phyloP scores from a whole-genome alignment of 2,888 invertebrate species.

The Callyntrura sp. region DNA sequence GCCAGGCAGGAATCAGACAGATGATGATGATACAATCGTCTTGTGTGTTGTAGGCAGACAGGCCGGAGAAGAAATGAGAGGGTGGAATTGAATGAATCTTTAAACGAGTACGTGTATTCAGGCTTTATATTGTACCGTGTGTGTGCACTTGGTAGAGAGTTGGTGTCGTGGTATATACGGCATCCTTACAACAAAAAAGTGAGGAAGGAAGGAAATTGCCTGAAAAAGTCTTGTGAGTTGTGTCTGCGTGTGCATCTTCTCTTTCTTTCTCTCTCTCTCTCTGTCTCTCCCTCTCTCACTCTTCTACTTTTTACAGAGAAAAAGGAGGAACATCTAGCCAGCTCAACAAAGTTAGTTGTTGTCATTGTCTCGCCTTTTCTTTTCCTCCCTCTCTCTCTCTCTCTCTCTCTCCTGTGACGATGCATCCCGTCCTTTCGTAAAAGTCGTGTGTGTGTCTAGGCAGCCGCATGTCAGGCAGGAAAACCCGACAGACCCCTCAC shows the following conservation, averaged over 20 bases:
- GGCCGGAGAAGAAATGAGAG: constrained; percentile 56
- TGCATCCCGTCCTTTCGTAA: background rate
- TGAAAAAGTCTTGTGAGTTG: constrained; percentile 64
- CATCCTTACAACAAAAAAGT: constrained; percentile 40
- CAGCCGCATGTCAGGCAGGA: constrained; percentile 66
- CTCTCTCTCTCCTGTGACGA: no score
- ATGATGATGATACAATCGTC: constrained; percentile 72
- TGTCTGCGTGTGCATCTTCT: constrained; percentile 54
- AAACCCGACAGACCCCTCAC: constrained; percentile 66
- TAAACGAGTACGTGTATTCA: no score
- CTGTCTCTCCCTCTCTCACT: no score
- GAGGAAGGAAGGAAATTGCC: constrained; percentile 73
- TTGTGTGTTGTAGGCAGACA: constrained; percentile 55
- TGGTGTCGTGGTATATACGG: background rate
- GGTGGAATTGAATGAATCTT: constrained; percentile 63
- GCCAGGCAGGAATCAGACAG: constrained; percentile 61
- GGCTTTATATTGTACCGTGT: no score
- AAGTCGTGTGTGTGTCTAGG: constrained; percentile 40
- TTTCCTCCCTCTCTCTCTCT: constrained; percentile 33
- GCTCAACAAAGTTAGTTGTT: constrained; percentile 66
- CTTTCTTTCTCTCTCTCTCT: no score
- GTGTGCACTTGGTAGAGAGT: no score
- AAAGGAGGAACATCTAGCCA: constrained; percentile 49
- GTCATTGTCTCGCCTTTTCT: constrained; percentile 68
- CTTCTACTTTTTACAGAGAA: constrained; percentile 43